Percentiles rank a stretch among this genome's conserved stretches.
These are phyloP conservation scores for Cryptotermes secundus DNA, from an alignment of 1,140 invertebrate genomes.

Conservation along the genomic window DNA sequence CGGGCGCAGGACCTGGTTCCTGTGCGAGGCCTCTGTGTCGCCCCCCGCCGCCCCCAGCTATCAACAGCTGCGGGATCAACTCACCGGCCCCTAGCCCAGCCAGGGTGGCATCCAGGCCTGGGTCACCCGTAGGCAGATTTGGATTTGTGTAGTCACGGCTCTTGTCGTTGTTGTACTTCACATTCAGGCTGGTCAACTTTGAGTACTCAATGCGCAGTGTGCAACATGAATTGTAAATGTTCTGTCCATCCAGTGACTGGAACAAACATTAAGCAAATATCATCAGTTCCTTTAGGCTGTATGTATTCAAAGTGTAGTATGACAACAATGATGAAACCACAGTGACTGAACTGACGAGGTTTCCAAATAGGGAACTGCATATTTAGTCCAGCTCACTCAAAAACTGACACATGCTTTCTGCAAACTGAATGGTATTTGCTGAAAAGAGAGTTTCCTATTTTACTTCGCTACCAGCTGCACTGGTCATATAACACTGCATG, in stretches of 20 bases:
- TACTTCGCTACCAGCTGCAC: too few relatives aligned
- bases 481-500: too few relatives aligned
- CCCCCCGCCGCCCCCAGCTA: constrained; percentile 50
- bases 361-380: too few relatives aligned
- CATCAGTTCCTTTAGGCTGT: too few relatives aligned
- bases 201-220: constrained; percentile 99
- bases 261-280: constrained; percentile 38
- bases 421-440: too few relatives aligned
- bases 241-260: constrained; percentile 93
- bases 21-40: constrained; percentile 26
- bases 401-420: too few relatives aligned
- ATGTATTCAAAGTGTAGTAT: too few relatives aligned
- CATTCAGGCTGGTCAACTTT: constrained; percentile 95
- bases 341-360: too few relatives aligned
- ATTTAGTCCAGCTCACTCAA: too few relatives aligned
- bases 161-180: constrained; percentile 99
- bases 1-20: constrained; percentile 27
- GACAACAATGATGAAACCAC: too few relatives aligned
- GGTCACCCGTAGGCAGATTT: constrained; percentile 90
- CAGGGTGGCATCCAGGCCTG: constrained; percentile 59
- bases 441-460: too few relatives aligned
- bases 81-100: constrained; percentile 44
- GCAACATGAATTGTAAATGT: constrained; percentile 99
- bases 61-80: constrained; percentile 62
- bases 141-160: constrained; percentile 98